Base-by-base conservation (phyloP, 2,888 invertebrate species). In the Meghimatium bilineatum region DNA sequence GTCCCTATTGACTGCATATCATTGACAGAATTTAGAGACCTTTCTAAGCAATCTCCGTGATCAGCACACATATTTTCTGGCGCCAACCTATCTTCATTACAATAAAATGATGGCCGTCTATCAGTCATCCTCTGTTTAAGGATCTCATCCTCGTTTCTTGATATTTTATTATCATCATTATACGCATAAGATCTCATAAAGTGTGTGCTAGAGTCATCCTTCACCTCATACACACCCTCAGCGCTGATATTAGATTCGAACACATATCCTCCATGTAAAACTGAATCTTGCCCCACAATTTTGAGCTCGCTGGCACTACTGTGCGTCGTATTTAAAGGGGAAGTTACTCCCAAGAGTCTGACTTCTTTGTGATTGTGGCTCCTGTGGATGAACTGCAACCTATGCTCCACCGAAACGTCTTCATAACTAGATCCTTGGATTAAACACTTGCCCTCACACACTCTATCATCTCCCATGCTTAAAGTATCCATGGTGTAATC, bases 401-500 rank as follows among this genome's bases (percentile, higher is more conserved):
- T 1, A 26, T 66, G 67, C 1, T 78, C 44, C 23, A 29, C 29
- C 44, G 44, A 8, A 29, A 44, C 49, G n/a, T 2, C 23, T 1
- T 63, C 67, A 8, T 66, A 44, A n/a, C 71, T 38, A 36, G 52
- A 12, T 49, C 12, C 56, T n/a, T 69, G 34, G n/a, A 44, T 36
- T 56, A 23, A 0, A 49, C 26, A 79, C 23, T 69, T 79, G 1
- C 26, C 69, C 17, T 52, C 79, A 69, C 52, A 44, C 12, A 44
- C 14, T 67, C 69, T 29, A 10, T 69, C 52, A 69, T 69, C 52
- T 49, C 44, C 69, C 52, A 79, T 20, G 49, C 79, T 79, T 67
- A 79, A 67, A n/a, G 79, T 32, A 17, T 79, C 79, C 79, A 69
- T 69, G n/a, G 79, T 69, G 20, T 79, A 79, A 79, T 79, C 79